These are phyloP conservation scores for Rhinichthys osculus DNA, from an alignment of 2,797 vertebrate species.

Conservation along the genomic window DNA sequence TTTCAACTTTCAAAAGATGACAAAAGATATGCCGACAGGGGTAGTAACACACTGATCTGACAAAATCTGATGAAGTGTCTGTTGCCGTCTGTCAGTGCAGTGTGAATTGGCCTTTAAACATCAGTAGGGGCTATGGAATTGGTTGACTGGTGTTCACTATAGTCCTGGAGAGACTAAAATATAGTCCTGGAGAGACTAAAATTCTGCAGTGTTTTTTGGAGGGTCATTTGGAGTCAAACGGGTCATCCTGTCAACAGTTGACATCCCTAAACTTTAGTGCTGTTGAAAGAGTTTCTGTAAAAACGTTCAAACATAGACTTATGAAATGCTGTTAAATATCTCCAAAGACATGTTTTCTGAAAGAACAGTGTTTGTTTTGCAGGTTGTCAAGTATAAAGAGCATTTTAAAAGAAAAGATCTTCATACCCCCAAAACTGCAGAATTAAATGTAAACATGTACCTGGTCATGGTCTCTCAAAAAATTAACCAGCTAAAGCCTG, in stretches of 20 bases:
- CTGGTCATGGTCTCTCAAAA: no score
- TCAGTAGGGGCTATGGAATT: not conserved
- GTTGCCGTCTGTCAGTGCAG: no score
- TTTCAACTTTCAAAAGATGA: no score
- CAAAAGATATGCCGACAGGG: no score
- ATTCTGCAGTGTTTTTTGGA: not conserved
- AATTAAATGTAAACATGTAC: no score
- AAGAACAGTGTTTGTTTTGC: constrained; percentile 13
- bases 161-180: no score
- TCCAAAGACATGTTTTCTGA: not conserved
- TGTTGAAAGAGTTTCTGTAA: not conserved
- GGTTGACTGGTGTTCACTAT: not conserved
- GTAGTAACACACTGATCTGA: no score
- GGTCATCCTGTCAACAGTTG: not conserved
- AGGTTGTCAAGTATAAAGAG: not conserved
- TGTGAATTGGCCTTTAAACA: no score
- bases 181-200: not conserved
- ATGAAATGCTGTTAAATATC: not conserved
- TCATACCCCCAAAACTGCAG: no score
- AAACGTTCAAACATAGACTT: not conserved
- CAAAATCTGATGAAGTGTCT: no score
- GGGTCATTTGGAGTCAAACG: not conserved
- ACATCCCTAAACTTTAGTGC: not conserved
- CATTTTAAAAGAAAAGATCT: no score
- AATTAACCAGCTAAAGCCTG: no score